Percentiles rank a stretch among this genome's conserved stretches.
Conservation (phyloP, 2,888 invertebrate genomes). For the Osmoderma eremita region DNA sequence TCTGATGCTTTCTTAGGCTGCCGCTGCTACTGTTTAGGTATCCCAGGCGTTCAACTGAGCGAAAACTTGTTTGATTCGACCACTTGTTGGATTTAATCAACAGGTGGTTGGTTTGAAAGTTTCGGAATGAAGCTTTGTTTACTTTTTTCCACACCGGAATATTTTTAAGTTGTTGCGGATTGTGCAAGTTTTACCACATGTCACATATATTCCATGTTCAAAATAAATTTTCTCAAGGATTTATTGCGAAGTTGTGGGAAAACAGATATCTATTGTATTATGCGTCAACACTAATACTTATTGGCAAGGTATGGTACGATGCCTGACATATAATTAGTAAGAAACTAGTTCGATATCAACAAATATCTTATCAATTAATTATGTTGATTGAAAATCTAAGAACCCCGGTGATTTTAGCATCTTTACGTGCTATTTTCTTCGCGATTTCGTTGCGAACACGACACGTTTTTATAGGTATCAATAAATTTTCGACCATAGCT, state of each 20-base stretch:
- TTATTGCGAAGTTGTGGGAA: no score
- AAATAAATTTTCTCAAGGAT: no score
- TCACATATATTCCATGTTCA: no score
- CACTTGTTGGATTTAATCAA: constrained; percentile 57
- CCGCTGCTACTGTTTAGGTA: background rate
- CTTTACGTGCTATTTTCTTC: background rate
- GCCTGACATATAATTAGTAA: no score
- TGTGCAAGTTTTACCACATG: background rate
- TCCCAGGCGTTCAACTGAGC: constrained; percentile 19
- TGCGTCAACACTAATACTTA: no score
- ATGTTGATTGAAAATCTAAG: no score
- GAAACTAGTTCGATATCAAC: no score
- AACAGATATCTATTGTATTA: no score
- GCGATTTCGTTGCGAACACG: background rate
- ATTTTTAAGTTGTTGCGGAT: constrained; percentile 12
- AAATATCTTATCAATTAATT: no score
- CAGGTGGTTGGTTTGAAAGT: constrained; percentile 51
- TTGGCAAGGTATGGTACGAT: no score
- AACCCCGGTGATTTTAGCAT: constrained; percentile 1
- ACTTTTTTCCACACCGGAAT: constrained; percentile 6
- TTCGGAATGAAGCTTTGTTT: constrained; percentile 21
- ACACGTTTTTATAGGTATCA: constrained; percentile 15
- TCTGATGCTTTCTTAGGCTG: background rate
- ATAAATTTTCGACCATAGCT: constrained; percentile 22
- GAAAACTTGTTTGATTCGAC: constrained; percentile 47